A percentile compares a stretch with the other conserved stretches of the same genome.
These are phyloP conservation scores for Coreoperca whiteheadi DNA, from an alignment of 2,113 vertebrate species.

Conservation along the genomic window DNA sequence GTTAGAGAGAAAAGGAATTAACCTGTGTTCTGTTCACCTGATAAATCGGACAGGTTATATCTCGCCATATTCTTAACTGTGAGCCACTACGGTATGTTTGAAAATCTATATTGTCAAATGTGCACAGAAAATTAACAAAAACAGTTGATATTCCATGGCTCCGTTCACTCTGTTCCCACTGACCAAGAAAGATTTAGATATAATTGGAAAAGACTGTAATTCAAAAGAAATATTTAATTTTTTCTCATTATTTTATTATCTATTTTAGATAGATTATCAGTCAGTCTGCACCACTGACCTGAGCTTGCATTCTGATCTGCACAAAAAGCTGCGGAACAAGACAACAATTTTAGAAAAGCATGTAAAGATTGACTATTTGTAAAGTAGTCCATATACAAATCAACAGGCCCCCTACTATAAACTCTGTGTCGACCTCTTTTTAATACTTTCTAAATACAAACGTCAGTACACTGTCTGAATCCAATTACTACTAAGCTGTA, in stretches of 20 bases:
- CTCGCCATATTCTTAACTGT: neutral
- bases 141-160: neutral
- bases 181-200: neutral
- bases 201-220: neutral
- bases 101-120: neutral
- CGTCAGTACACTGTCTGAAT: neutral
- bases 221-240: neutral
- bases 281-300: conserved; percentile 8
- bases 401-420: neutral
- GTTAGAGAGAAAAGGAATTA: neutral
- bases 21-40: neutral
- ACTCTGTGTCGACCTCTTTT: neutral
- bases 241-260: neutral
- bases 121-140: neutral
- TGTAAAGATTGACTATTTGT: neutral
- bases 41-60: neutral
- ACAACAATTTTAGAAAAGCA: neutral
- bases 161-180: neutral
- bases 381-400: neutral
- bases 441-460: neutral
- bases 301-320: conserved; percentile 18
- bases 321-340: neutral
- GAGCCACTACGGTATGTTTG: neutral
- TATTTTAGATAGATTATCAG: conserved; percentile 24
- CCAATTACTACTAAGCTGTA: neutral